A percentile compares a stretch with the other conserved stretches of the same genome.
Evolutionary conservation across 2,113 vertebrate genomes (phyloP).

Genomic region (Halcyon senegalensis): DNA sequence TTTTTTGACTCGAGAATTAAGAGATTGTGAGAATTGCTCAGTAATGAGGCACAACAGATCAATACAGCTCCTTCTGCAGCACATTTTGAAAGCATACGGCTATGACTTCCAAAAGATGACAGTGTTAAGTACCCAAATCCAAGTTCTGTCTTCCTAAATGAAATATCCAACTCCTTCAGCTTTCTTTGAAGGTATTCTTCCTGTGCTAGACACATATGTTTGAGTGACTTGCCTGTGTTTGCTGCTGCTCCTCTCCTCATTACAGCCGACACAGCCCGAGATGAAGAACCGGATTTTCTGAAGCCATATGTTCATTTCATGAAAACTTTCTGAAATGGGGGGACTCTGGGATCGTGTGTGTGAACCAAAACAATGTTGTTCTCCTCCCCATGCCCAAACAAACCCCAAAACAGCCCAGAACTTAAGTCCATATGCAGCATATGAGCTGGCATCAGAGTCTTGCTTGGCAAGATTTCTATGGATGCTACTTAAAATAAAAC

Average conservation of each 20-base stretch:
- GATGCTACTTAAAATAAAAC: slow-evolving; percentile 17
- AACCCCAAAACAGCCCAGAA: not conserved
- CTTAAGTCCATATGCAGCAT: not conserved
- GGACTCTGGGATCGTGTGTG: fast-evolving
- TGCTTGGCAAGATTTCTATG: slow-evolving; percentile 6
- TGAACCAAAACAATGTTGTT: not conserved
- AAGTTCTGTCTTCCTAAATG: not conserved
- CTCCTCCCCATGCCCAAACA: not conserved
- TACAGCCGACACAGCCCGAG: not conserved
- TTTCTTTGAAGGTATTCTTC: not conserved
- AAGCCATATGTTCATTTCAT: slow-evolving; percentile 33
- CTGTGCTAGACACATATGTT: not conserved
- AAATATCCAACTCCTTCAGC: not conserved
- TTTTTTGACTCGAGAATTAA: not conserved
- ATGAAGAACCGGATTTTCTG: not conserved
- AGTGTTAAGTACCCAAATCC: not conserved
- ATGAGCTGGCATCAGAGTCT: not conserved
- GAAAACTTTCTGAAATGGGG: not conserved
- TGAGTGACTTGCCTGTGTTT: not conserved
- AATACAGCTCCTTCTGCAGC: not conserved
- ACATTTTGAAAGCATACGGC: not conserved
- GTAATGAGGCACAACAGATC: not conserved
- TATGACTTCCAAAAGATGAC: not conserved
- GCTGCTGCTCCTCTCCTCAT: not conserved
- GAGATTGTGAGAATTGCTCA: not conserved